phyloP scores from a whole-genome alignment of 2,888 invertebrate species.

The Lissonota sp. region DNA sequence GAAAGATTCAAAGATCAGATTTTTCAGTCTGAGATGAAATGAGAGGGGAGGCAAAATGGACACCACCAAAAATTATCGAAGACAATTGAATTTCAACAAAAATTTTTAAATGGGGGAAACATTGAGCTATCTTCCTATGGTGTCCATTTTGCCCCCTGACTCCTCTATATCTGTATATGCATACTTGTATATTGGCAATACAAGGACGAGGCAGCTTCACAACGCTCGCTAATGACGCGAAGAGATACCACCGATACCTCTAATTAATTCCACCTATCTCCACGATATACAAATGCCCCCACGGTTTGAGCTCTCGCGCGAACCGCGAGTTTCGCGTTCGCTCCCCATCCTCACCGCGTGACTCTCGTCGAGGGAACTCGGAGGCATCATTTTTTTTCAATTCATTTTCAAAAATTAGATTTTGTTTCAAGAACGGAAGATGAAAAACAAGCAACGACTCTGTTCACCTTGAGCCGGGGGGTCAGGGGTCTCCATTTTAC shows the following conservation, averaged over 20 bases:
- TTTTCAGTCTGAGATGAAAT: too few species aligned
- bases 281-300: conserved; percentile 81
- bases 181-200: conserved; percentile 69
- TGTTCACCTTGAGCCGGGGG: neutral
- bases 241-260: conserved; percentile 82
- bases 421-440: neutral
- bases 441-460: neutral
- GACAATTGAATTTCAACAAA: too few species aligned
- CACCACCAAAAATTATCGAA: too few species aligned
- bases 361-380: conserved; percentile 14
- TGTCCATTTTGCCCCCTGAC: too few species aligned
- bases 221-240: conserved; percentile 82
- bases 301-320: conserved; percentile 54
- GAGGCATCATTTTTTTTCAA: conserved; percentile 18
- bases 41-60: too few species aligned
- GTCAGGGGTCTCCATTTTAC: neutral
- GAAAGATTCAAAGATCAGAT: too few species aligned
- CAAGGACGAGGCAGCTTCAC: conserved; percentile 71
- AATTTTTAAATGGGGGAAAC: too few species aligned
- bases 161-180: conserved; percentile 47
- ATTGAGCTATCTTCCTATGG: too few species aligned
- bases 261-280: conserved; percentile 83
- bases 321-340: conserved; percentile 44
- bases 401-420: neutral
- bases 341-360: conserved; percentile 37